phyloP scores from a whole-genome alignment of 2,113 vertebrate genomes.

The Vireo altiloquus region DNA sequence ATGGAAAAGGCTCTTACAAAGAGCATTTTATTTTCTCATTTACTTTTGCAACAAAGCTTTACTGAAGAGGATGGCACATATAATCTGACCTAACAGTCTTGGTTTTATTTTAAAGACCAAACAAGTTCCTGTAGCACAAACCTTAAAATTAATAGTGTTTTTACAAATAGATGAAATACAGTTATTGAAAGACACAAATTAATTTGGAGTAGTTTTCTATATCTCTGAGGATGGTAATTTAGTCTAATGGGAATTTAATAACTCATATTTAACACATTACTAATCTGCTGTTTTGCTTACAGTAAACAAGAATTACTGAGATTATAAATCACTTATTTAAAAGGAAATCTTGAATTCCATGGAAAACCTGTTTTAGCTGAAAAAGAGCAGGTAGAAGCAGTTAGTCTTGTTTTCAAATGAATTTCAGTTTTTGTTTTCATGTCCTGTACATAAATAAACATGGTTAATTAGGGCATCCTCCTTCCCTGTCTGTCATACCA shows the following conservation, averaged over 20 bases:
- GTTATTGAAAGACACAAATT: constrained; percentile 63
- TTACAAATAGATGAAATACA: constrained; percentile 34
- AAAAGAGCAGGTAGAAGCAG: constrained; percentile 62
- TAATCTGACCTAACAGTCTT: background rate
- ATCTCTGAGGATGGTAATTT: constrained; percentile 73
- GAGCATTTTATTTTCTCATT: background rate
- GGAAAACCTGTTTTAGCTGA: constrained; percentile 40
- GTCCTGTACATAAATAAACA: constrained; percentile 43
- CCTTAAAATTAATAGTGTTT: background rate
- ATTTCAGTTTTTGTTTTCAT: constrained; percentile 52
- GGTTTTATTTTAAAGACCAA: background rate
- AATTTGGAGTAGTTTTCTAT: constrained; percentile 57
- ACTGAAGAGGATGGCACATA: background rate
- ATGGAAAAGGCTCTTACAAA: background rate
- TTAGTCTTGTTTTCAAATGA: constrained; percentile 52
- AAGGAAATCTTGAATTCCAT: constrained; percentile 30
- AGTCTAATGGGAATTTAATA: constrained; percentile 80
- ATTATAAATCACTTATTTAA: constrained; percentile 72
- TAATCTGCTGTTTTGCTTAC: constrained; percentile 75
- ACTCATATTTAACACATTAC: constrained; percentile 78
- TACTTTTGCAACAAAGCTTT: background rate
- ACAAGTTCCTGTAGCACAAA: background rate
- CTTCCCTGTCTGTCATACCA: background rate
- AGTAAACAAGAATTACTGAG: constrained; percentile 71
- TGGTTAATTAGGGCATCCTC: constrained; percentile 43